A percentile compares a stretch with the other conserved stretches of the same genome.
Conservation (phyloP, 2,888 invertebrate genomes). For the Hybos culiciformis region DNA sequence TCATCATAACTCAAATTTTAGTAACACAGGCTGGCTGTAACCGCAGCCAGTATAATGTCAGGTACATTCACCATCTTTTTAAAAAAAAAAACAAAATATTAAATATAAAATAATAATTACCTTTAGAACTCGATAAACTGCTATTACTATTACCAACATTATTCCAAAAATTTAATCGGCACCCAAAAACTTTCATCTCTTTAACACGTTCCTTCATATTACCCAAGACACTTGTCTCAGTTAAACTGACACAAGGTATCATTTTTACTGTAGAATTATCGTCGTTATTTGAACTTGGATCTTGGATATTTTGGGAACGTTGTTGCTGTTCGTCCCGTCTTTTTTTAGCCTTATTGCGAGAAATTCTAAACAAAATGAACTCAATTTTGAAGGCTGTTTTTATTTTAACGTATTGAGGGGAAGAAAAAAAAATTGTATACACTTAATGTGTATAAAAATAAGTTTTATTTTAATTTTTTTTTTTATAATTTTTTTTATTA, state of each 20-base stretch:
- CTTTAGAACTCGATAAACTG: conserved; percentile 33
- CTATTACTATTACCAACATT: conserved; percentile 36
- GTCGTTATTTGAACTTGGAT: neutral
- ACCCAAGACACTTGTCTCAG: conserved; percentile 38
- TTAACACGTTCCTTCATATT: conserved; percentile 40
- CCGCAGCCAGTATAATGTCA: neutral
- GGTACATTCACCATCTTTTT: neutral
- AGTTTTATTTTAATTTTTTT: neutral
- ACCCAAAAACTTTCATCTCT: conserved; percentile 41
- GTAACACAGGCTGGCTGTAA: neutral
- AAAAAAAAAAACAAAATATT: neutral
- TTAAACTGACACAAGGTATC: conserved; percentile 38
- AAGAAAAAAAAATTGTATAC: too few species aligned
- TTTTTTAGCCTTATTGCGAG: neutral
- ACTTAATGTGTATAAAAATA: neutral
- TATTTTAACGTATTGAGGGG: too few species aligned
- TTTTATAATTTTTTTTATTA: neutral
- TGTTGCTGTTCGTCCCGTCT: too few species aligned
- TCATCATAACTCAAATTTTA: neutral
- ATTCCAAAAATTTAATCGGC: conserved; percentile 40
- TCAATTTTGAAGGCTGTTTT: too few species aligned
- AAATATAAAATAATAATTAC: conserved; percentile 15
- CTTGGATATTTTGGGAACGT: too few species aligned
- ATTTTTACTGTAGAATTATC: conserved; percentile 17
- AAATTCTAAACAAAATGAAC: neutral